A percentile compares a stretch with the other conserved stretches of the same genome.
Conservation (phyloP, 2,113 vertebrate species). For the Thamnophis sirtalis region DNA sequence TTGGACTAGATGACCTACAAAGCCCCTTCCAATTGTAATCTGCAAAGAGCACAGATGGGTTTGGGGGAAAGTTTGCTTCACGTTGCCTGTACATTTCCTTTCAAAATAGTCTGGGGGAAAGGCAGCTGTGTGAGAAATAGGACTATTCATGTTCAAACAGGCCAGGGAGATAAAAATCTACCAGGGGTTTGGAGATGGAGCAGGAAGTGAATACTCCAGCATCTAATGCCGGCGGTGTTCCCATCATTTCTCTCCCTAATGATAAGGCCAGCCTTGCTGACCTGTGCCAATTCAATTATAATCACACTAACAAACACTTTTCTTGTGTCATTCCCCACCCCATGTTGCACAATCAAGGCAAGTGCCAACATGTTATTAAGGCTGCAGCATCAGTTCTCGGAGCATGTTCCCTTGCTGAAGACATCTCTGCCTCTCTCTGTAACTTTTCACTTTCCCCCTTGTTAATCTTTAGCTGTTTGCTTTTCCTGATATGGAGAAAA, state of each 20-base stretch:
- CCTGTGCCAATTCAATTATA: neutral
- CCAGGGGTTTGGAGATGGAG: neutral
- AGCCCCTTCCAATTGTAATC: no score
- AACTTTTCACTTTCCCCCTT: neutral
- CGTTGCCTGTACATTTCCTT: fast-evolving
- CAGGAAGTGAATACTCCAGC: neutral
- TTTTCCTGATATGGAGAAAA: neutral
- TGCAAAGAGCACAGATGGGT: neutral
- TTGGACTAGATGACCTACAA: no score
- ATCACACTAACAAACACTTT: neutral
- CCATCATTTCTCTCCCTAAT: fast-evolving
- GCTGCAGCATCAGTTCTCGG: neutral
- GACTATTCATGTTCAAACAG: neutral
- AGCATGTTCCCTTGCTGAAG: neutral
- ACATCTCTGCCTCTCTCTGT: neutral
- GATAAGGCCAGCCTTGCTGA: neutral
- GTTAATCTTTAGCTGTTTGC: neutral
- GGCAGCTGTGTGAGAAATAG: neutral
- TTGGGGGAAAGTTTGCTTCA: neutral
- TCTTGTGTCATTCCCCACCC: neutral
- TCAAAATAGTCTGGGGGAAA: neutral
- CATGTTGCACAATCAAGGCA: neutral
- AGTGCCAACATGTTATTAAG: neutral
- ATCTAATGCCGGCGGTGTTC: neutral
- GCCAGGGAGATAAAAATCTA: neutral